Conservation (phyloP, 2,888 invertebrate species). For the Ptychoptera albimana region DNA sequence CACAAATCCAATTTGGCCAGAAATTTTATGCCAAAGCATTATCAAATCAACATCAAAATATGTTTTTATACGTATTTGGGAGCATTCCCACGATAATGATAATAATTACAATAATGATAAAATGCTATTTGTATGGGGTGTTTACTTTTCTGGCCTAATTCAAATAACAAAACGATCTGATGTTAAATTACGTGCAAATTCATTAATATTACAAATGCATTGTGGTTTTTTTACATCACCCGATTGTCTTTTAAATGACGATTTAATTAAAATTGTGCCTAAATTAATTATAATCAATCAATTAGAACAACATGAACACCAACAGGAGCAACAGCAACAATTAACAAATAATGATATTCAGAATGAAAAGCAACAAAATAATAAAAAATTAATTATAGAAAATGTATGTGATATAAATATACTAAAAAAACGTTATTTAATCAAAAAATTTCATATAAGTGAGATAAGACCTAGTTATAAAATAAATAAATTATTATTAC, state of each 20-base stretch:
- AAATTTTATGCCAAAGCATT: slow-evolving; percentile 50
- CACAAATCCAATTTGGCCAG: slow-evolving; percentile 65
- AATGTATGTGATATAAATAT: not conserved
- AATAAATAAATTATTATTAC: slow-evolving; percentile 47
- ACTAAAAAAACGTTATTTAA: slow-evolving; percentile 23
- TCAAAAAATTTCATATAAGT: slow-evolving; percentile 33
- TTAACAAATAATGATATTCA: not conserved
- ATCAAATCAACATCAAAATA: slow-evolving; percentile 32
- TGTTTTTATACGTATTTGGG: slow-evolving; percentile 28
- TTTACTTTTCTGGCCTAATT: slow-evolving; percentile 69
- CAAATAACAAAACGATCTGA: slow-evolving; percentile 34
- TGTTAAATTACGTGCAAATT: slow-evolving; percentile 24
- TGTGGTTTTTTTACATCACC: slow-evolving; percentile 69
- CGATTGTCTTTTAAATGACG: slow-evolving; percentile 15
- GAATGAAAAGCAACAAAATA: not conserved
- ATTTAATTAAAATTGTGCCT: not conserved
- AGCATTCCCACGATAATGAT: slow-evolving; percentile 9
- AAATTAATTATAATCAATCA: not conserved
- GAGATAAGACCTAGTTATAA: slow-evolving; percentile 60
- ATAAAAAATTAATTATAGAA: not conserved
- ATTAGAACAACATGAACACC: not conserved
- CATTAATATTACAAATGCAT: slow-evolving; percentile 71
- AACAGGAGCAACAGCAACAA: not conserved
- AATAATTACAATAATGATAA: slow-evolving; percentile 28
- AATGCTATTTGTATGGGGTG: slow-evolving; percentile 63